Percentiles rank a stretch among this genome's conserved stretches.
phyloP scores from a whole-genome alignment of 2,888 invertebrate species.

The Xylophagus ater region DNA sequence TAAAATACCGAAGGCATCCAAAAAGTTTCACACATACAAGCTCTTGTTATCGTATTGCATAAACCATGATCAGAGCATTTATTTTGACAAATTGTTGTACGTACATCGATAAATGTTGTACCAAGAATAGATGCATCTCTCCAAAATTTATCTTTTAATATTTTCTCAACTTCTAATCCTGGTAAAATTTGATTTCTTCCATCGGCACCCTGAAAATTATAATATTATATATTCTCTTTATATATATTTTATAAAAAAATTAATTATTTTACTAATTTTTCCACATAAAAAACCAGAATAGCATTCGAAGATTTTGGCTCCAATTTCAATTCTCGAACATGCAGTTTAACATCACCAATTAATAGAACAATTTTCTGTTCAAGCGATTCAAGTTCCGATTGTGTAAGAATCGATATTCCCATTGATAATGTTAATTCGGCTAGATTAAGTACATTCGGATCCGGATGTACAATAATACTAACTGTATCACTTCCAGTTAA shows the following conservation, averaged over 20 bases:
- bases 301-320: conserved; percentile 52
- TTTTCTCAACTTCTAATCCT: conserved; percentile 54
- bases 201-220: conserved; percentile 20
- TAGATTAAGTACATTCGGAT: conserved; percentile 61
- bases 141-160: conserved; percentile 55
- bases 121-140: conserved; percentile 59
- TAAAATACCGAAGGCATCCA: conserved; percentile 85
- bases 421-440: conserved; percentile 73
- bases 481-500: conserved; percentile 70
- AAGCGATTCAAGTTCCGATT: conserved; percentile 52
- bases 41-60: conserved; percentile 72
- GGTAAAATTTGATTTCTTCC: conserved; percentile 36
- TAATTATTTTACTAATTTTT: conserved; percentile 41
- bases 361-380: conserved; percentile 70
- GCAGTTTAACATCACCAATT: conserved; percentile 57
- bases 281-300: conserved; percentile 57
- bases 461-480: conserved; percentile 69
- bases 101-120: conserved; percentile 61
- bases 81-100: conserved; percentile 82
- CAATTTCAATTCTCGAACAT: conserved; percentile 46
- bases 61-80: conserved; percentile 85
- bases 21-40: conserved; percentile 86
- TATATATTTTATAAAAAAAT: not conserved
- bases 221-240: not conserved
- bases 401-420: conserved; percentile 54